Evolutionary conservation across 2,888 invertebrate species (phyloP).

Genomic region (Tipula unca): DNA sequence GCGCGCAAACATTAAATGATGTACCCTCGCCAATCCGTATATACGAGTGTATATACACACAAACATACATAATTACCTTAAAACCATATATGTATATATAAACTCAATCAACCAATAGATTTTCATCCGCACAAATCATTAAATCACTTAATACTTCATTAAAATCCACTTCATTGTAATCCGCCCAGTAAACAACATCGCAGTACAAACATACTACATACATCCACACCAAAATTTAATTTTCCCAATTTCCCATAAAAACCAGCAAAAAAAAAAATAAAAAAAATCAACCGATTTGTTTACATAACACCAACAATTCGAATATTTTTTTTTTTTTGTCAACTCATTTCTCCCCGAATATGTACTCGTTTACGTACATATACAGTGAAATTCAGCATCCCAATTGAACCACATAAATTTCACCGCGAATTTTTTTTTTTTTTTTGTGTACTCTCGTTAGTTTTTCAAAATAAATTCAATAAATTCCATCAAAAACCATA

Average conservation of each 20-base stretch:
- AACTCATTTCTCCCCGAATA: constrained; percentile 2
- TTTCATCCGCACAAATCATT: constrained; percentile 14
- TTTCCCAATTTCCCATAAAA: constrained; percentile 10
- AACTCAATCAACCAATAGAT: constrained; percentile 16
- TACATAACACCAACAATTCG: constrained; percentile 15
- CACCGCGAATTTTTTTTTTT: not conserved
- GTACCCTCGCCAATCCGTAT: not conserved
- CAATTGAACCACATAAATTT: constrained; percentile 14
- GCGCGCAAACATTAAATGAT: not conserved
- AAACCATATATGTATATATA: not conserved
- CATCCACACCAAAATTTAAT: not conserved
- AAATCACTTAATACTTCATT: constrained; percentile 19
- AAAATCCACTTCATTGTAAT: constrained; percentile 18
- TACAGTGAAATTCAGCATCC: constrained; percentile 1
- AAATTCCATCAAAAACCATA: constrained; percentile 18
- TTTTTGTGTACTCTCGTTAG: not conserved
- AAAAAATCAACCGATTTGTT: constrained; percentile 16
- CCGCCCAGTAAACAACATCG: constrained; percentile 14
- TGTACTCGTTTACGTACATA: not conserved
- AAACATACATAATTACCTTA: not conserved
- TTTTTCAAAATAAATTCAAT: constrained; percentile 16
- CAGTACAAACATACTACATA: not conserved
- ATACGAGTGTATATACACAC: not conserved
- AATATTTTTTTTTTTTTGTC: not conserved
- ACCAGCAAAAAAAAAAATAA: not conserved